These are phyloP conservation scores for Danio aesculapii DNA, from an alignment of 2,797 vertebrate species.

Conservation along the genomic window DNA sequence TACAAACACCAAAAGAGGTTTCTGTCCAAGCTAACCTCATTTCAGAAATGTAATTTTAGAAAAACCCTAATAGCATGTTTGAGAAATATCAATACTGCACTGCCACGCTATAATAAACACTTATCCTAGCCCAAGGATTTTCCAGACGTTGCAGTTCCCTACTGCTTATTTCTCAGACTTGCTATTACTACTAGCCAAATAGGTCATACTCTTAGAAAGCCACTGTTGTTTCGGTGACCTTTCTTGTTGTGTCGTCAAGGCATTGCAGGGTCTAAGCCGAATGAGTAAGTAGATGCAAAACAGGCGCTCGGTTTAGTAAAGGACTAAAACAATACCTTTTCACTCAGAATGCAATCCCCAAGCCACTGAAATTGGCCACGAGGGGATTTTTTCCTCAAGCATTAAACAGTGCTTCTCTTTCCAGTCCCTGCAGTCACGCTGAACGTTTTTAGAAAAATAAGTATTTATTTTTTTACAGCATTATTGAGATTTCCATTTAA, in stretches of 20 bases:
- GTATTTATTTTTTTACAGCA: too few species aligned
- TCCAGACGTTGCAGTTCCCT: not conserved
- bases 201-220: slow-evolving; percentile 20
- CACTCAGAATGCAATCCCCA: slow-evolving; percentile 34
- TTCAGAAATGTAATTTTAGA: not conserved
- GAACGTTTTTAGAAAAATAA: too few species aligned
- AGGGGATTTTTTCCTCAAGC: slow-evolving; percentile 10
- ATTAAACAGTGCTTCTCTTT: not conserved
- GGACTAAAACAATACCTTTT: slow-evolving; percentile 48
- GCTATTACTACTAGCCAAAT: not conserved
- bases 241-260: slow-evolving; percentile 47
- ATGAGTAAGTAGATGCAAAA: slow-evolving; percentile 59
- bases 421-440: slow-evolving; percentile 10
- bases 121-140: not conserved
- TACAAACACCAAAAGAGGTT: not conserved
- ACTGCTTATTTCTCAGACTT: not conserved
- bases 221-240: slow-evolving; percentile 37
- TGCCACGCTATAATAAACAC: not conserved
- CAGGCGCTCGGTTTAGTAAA: slow-evolving; percentile 7
- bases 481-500: too few species aligned
- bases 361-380: slow-evolving; percentile 28
- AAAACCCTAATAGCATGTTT: not conserved
- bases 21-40: not conserved
- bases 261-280: slow-evolving; percentile 45
- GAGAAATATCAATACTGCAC: not conserved